Base-by-base conservation (phyloP, 2,113 vertebrate species). In the Bufo gargarizans region DNA sequence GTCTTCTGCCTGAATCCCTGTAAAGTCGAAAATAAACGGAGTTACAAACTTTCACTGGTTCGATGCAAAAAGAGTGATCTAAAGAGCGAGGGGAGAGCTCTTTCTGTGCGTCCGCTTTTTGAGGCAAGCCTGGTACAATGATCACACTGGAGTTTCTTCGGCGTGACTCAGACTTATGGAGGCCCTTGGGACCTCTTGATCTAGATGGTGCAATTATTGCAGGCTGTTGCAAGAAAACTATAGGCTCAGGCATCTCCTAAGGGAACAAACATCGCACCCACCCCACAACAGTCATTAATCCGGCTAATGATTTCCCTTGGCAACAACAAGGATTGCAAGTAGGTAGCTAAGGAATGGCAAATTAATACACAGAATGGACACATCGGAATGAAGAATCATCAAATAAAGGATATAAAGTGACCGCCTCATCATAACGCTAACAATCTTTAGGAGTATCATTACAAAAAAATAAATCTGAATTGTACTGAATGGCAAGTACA, bases 151-250 rank as follows among this genome's bases (percentile, higher is more conserved):
- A 61, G 45, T 61, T 76, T 83, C 33, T 19, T 50, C 49, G 47
- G 19, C 55, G 22, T 78, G 72, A 78, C 74, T 77, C 55, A 67
- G 59, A 84, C 13, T 47, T 65, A 6, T 50, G 45, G 14, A 43
- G 19, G 9, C 87, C 72, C 86, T 0, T 1, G 63, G 22, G 87
- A 90, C 20, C 13, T 85, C 89, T 89, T 87, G 0, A 89, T 89
- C 87, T 85, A 91, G 92, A 92, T 95, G 93, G 92, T 93, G 95
- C 94, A 95, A 96, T 90, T 2, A 20, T 92, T 91, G 93, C 89
- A 0, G 85, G 79, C 92, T 90, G 84, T 95, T 96, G 91, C 94
- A 84, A 71, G 87, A 82, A 90, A 50, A 55, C 50, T 20, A 67
- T 76, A 89, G 63, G 74, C n/a, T 61, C 13, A 20, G 55, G 67